phyloP scores from a whole-genome alignment of 2,113 vertebrate genomes.

The Ictalurus punctatus region DNA sequence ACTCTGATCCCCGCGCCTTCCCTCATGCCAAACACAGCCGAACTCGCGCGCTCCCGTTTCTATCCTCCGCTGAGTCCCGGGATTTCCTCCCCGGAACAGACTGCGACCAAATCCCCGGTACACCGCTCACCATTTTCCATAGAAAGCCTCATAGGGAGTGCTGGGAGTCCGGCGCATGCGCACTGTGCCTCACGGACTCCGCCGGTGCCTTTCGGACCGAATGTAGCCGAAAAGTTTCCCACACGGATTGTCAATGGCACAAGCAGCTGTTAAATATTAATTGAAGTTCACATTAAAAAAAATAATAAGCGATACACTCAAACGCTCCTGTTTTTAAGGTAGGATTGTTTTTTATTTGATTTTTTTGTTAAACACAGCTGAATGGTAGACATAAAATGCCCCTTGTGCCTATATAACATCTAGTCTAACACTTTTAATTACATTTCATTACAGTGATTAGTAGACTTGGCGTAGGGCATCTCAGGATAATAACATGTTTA shows the following conservation, averaged over 20 bases:
- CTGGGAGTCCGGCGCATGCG: slow-evolving; percentile 71
- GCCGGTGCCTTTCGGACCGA: slow-evolving; percentile 74
- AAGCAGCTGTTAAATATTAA: slow-evolving; percentile 75
- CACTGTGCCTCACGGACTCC: slow-evolving; percentile 78
- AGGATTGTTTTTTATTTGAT: slow-evolving; percentile 79
- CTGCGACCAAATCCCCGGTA: slow-evolving; percentile 69
- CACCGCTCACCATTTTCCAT: slow-evolving; percentile 88
- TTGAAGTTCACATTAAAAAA: slow-evolving; percentile 53
- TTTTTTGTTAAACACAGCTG: slow-evolving; percentile 68
- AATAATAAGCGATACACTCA: slow-evolving; percentile 51
- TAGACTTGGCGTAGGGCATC: slow-evolving; percentile 69
- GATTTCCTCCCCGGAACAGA: slow-evolving; percentile 68
- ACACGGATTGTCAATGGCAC: slow-evolving; percentile 84
- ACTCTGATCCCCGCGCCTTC: slow-evolving; percentile 73
- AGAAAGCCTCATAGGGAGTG: slow-evolving; percentile 87
- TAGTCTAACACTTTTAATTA: slow-evolving; percentile 58
- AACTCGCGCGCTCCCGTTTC: slow-evolving; percentile 81
- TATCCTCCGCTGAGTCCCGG: slow-evolving; percentile 78
- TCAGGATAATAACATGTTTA: slow-evolving; percentile 68
- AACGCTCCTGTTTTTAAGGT: slow-evolving; percentile 74
- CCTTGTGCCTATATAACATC: slow-evolving; percentile 70
- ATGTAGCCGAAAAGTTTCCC: slow-evolving; percentile 59
- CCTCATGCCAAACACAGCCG: slow-evolving; percentile 75
- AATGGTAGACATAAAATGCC: slow-evolving; percentile 68
- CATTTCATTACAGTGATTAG: slow-evolving; percentile 61